These are phyloP conservation scores for Delphinus delphis DNA, from an alignment of 2,113 vertebrate species.

Conservation along the genomic window DNA sequence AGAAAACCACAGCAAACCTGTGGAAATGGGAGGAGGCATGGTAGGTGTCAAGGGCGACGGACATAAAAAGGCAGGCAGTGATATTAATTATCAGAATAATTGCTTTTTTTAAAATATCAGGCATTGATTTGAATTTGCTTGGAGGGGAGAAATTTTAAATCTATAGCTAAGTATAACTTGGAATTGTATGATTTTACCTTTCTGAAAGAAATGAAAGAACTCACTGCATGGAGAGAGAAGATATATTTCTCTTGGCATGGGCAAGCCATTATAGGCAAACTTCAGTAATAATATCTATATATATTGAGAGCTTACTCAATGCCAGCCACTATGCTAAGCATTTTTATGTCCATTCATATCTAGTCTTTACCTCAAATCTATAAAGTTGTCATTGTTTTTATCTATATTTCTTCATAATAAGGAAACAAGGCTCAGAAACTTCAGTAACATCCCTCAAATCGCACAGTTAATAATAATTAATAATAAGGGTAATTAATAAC, in stretches of 20 bases:
- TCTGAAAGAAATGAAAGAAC: slow-evolving; percentile 16
- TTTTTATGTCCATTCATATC: not conserved
- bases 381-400: not conserved
- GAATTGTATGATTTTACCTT: not conserved
- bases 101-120: not conserved
- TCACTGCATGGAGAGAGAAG: not conserved
- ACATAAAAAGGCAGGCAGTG: not conserved
- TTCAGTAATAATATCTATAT: not conserved
- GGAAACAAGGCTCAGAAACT: not conserved
- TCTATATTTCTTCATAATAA: not conserved
- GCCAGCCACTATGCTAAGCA: not conserved
- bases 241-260: not conserved
- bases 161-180: not conserved
- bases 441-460: not conserved
- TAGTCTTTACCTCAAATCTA: not conserved
- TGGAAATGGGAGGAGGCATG: not conserved
- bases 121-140: not conserved
- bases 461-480: not conserved
- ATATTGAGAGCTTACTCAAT: not conserved
- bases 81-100: too few relatives aligned
- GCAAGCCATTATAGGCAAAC: not conserved
- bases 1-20: not conserved
- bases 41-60: not conserved
- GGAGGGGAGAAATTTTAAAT: not conserved
- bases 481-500: not conserved